Conservation (phyloP, 64 coral and sea anemone genomes). For the Trachythela sp. region DNA sequence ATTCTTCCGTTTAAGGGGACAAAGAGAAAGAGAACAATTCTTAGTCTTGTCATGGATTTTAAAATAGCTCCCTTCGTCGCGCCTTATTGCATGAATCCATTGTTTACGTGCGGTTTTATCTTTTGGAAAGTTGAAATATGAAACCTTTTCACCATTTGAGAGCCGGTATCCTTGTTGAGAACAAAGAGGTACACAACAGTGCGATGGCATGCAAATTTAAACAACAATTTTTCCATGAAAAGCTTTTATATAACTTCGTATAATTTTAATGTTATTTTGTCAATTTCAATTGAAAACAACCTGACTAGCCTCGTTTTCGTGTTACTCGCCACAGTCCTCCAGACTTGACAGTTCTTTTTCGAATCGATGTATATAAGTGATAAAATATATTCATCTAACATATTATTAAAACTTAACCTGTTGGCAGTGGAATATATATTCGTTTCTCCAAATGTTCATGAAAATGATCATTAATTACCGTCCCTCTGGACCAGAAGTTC, state of each 20-base stretch:
- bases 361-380: no score
- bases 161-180: conserved; percentile 38
- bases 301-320: no score
- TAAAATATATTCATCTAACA: no score
- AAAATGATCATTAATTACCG: conserved; percentile 41
- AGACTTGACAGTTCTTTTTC: no score
- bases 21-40: conserved; percentile 43
- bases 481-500: conserved; percentile 96
- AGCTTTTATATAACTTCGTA: no score
- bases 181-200: conserved; percentile 56
- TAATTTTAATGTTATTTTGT: no score
- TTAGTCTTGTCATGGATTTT: conserved; percentile 23
- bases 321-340: no score
- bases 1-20: conserved; percentile 33
- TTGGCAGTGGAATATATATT: conserved; percentile 91
- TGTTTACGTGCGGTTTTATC: background rate
- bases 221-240: background rate
- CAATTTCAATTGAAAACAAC: no score
- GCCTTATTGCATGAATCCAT: conserved; percentile 48
- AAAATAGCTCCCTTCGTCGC: conserved; percentile 49
- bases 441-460: conserved; percentile 63
- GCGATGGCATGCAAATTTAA: background rate
- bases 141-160: conserved; percentile 31
- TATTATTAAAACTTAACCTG: no score
- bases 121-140: conserved; percentile 58